Evolutionary conservation across 2,797 vertebrate species (phyloP).

Genomic region (Ibycter americanus): DNA sequence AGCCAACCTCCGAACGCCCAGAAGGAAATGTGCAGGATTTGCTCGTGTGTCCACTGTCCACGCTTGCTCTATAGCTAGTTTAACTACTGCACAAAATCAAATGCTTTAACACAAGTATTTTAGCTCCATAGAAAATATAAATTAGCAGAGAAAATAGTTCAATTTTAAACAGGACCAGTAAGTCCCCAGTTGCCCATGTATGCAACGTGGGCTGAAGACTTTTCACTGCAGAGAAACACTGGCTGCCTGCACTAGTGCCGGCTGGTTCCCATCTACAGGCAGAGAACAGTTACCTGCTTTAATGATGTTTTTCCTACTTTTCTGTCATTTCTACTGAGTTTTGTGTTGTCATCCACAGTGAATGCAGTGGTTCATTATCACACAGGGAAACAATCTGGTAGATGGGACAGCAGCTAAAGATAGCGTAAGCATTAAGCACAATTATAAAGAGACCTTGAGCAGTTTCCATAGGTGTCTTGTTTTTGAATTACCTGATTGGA

Average conservation of each 20-base stretch:
- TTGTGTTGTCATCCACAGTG: neutral
- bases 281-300: neutral
- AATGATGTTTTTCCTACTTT: neutral
- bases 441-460: neutral
- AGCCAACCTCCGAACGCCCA: neutral
- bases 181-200: neutral
- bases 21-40: neutral
- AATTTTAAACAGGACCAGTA: neutral
- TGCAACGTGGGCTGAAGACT: neutral
- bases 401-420: neutral
- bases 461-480: neutral
- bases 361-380: neutral
- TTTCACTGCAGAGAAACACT: neutral
- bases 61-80: neutral
- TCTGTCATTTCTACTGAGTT: neutral
- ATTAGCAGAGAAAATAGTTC: neutral
- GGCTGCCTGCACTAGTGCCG: neutral
- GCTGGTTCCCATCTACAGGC: neutral
- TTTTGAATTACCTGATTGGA: neutral
- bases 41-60: neutral
- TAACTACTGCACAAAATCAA: neutral
- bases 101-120: neutral
- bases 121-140: neutral
- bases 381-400: neutral
- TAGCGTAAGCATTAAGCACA: rapidly evolving